phyloP scores from a whole-genome alignment of 2,113 vertebrate species.

The Trochalopteron elliotii region DNA sequence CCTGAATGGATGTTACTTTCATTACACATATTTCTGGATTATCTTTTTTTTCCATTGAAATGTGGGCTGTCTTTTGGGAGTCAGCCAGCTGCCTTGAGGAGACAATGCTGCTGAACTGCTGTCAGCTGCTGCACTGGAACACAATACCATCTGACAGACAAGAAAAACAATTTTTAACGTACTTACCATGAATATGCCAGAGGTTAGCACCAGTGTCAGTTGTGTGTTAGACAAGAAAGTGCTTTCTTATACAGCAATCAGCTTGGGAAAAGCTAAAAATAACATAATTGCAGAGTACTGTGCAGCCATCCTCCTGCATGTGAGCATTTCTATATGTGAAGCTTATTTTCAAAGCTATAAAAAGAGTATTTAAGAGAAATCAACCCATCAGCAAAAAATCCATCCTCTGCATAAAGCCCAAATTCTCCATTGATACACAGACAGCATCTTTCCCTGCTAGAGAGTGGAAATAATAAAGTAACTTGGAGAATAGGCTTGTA shows the following conservation, averaged over 20 bases:
- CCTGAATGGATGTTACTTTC: not conserved
- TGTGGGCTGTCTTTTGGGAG: not conserved
- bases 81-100: not conserved
- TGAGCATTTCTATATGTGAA: not conserved
- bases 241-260: not conserved
- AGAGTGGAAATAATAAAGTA: not conserved
- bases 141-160: not conserved
- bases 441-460: not conserved
- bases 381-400: not conserved
- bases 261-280: not conserved
- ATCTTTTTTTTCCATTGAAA: not conserved
- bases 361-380: not conserved
- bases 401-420: not conserved
- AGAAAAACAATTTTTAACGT: not conserved
- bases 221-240: not conserved
- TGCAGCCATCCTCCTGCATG: not conserved
- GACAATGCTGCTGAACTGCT: not conserved
- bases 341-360: not conserved
- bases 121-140: not conserved
- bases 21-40: not conserved
- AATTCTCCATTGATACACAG: not conserved
- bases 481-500: not conserved
- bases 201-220: not conserved
- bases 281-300: not conserved
- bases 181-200: not conserved